Evolutionary conservation across 2,888 invertebrate genomes (phyloP), one percentile per base, ranked within the genome.

Genomic region (Cosmia trapezina): DNA sequence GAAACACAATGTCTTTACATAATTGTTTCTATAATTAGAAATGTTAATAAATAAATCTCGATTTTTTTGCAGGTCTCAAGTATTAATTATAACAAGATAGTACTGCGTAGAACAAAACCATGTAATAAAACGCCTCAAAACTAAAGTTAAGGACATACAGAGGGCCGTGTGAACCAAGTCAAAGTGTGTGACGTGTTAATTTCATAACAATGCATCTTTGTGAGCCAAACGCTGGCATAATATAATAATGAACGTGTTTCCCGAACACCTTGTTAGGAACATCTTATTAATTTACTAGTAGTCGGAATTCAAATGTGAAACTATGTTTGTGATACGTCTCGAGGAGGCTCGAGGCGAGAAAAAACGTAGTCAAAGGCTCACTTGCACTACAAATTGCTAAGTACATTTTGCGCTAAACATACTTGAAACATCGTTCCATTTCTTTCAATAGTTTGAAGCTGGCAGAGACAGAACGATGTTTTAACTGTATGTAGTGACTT

Each of bases 201-300:
- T 93, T 87, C 81, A 86, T 86, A 94, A 95, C 94, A 94, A 93
- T 89, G 93, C 84, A 71, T 73, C 77, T 74, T 87, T 93, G 91
- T 92, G 84, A 87, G 75, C 68, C 80, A 83, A 83, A 84, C 78
- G 81, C 83, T 86, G 81, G 78, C 80, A 83, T 88, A 84, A 85
- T n/a, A 41, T 41, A 90, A 88, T 93, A 93, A 93, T 90, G 91
- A 93, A 83, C 89, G 81, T 91, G 90, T 92, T 94, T 91, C 89
- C 87, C 91, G 88, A 93, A 91, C 88, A 85, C 73, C 91, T 93
- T 91, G 89, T 94, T 94, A 94, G 93, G 88, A 81, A 57, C 81
- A 79, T 82, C 88, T 90, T 90, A 93, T 91, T 93, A 94, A 93
- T 94, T 94, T 91, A 92, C 87, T 90, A 85, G 86, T 78, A 86